phyloP scores from a whole-genome alignment of 2,888 invertebrate genomes.

The Anoplius nigerrimus region DNA sequence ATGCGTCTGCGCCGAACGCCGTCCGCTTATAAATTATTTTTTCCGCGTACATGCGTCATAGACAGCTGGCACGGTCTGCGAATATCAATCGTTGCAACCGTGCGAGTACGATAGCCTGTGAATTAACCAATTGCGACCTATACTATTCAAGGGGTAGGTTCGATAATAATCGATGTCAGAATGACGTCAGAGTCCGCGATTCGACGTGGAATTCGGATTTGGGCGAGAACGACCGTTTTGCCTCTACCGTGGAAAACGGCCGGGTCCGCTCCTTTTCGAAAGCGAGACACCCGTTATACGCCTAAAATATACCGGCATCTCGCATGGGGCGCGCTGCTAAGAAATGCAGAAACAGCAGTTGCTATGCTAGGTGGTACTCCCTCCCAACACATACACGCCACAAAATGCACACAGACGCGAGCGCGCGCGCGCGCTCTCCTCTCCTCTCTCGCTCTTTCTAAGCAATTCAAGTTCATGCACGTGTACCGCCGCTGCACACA shows the following conservation, averaged over 20 bases:
- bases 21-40: too few relatives aligned
- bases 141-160: too few relatives aligned
- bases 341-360: conserved; percentile 74
- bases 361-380: conserved; percentile 72
- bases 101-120: too few relatives aligned
- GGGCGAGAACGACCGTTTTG: too few relatives aligned
- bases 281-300: conserved; percentile 68
- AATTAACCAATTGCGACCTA: too few relatives aligned
- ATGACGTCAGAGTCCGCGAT: too few relatives aligned
- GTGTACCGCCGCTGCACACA: conserved; percentile 32
- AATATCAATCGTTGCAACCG: too few relatives aligned
- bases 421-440: conserved; percentile 26
- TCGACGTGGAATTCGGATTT: too few relatives aligned
- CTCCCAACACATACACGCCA: conserved; percentile 41
- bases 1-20: too few relatives aligned
- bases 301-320: conserved; percentile 64
- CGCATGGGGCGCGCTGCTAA: conserved; percentile 67
- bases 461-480: conserved; percentile 49
- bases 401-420: background rate
- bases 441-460: conserved; percentile 50
- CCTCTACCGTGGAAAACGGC: background rate
- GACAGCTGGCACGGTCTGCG: too few relatives aligned
- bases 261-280: conserved; percentile 20
- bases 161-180: too few relatives aligned
- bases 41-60: too few relatives aligned